Base-by-base conservation (phyloP, 1,140 invertebrate species). In the Oryctes rhinoceros region DNA sequence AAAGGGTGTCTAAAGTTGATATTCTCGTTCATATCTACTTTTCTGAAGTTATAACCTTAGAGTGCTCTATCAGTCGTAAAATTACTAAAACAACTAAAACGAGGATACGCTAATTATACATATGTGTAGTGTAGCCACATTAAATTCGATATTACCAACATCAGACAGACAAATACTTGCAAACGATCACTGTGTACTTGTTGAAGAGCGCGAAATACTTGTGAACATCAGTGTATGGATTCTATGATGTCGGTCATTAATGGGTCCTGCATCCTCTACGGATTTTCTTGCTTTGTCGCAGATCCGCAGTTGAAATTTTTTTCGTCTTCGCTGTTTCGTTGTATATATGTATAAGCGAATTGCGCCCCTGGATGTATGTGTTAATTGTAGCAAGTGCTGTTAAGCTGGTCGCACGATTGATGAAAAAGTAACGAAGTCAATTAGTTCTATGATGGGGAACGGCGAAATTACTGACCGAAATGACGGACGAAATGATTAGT, bases 341-440 rank as follows among this genome's bases (percentile, higher is more conserved):
- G 30, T 67, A 30, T 67, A 67, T 24, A 10, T 24, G 7, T 35
- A 67, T 67, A 30, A 24, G 9, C n/a, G 65, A 13, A 7, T 35
- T 67, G 65, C 20, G 9, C 65, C 10, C 65, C 39, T 44, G 65
- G 13, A 18, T 53, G 49, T 53, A 53, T 67, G 65, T 67, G 65
- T 67, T 67, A 67, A 67, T 67, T 67, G 65, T 67, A 24, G 65
- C 65, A 67, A 67, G 30, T 35, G 30, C 65, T 30, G 65, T 30
- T 35, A 18, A 13, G 65, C 65, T 67, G 65, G 65, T 67, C 65
- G 65, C 18, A 35, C 5, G 65, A 67, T 67, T 67, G 24, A 67
- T 35, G 65, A 67, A 67, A 67, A 67, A 67, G 65, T 67, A 67
- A 67, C 65, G 65, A 67, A 67, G 65, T 67, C 65, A 67, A 67